Evolutionary conservation across 2,888 invertebrate genomes (phyloP).

Genomic region (Drosophila longiperda): DNA sequence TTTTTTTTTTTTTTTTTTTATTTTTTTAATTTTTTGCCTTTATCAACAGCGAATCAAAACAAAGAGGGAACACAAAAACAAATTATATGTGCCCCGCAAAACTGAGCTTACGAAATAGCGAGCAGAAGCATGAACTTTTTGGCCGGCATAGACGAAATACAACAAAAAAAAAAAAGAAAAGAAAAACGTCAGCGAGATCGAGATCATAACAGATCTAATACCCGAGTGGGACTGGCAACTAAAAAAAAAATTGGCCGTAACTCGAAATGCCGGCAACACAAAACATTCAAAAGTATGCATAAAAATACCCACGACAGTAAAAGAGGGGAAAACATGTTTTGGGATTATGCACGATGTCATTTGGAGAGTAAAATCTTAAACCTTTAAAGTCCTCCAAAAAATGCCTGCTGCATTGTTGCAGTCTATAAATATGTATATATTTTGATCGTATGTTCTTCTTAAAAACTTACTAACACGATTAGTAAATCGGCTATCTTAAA

Average conservation of each 20-base stretch:
- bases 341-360: slow-evolving; percentile 1
- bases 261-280: slow-evolving; percentile 44
- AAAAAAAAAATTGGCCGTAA: slow-evolving; percentile 23
- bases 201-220: slow-evolving; percentile 44
- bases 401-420: slow-evolving; percentile 5
- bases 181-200: slow-evolving; percentile 7
- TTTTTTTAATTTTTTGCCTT: slow-evolving; percentile 29
- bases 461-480: slow-evolving; percentile 45
- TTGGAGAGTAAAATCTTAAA: neutral
- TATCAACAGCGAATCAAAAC: slow-evolving; percentile 69
- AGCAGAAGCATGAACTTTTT: slow-evolving; percentile 10
- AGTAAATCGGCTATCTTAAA: slow-evolving; percentile 34
- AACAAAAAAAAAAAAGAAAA: neutral
- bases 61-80: slow-evolving; percentile 60
- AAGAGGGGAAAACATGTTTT: slow-evolving; percentile 50
- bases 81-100: slow-evolving; percentile 38
- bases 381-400: neutral
- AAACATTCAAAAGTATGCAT: neutral
- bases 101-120: slow-evolving; percentile 42
- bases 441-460: slow-evolving; percentile 45
- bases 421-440: slow-evolving; percentile 29
- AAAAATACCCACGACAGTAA: neutral
- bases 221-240: slow-evolving; percentile 39
- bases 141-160: slow-evolving; percentile 7
- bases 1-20: slow-evolving; percentile 27